phyloP scores from a whole-genome alignment of 2,888 invertebrate species.

The Strigamia maritima region DNA sequence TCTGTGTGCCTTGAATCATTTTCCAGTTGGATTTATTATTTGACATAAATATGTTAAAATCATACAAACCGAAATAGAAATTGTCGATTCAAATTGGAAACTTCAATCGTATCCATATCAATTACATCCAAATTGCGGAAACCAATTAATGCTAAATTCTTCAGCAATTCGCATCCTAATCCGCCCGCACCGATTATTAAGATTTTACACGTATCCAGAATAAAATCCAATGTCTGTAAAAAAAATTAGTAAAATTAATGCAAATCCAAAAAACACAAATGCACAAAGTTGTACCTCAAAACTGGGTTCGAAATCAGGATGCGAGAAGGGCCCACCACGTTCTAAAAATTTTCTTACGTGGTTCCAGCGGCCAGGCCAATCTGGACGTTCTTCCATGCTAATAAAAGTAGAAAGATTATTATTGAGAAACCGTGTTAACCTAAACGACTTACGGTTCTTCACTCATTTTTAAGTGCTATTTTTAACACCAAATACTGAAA shows the following conservation, averaged over 20 bases:
- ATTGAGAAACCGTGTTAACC: neutral
- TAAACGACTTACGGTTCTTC: neutral
- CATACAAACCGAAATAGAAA: constrained; percentile 77
- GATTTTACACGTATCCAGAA: constrained; percentile 80
- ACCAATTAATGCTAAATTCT: constrained; percentile 90
- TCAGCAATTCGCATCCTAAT: constrained; percentile 94
- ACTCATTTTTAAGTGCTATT: no score
- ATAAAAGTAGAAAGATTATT: no score
- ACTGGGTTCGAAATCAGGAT: constrained; percentile 85
- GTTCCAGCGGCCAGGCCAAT: constrained; percentile 63
- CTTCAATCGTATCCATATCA: constrained; percentile 98
- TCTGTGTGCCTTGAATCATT: no score
- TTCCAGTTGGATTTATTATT: neutral
- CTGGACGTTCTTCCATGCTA: constrained; percentile 25
- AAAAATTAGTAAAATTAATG: neutral
- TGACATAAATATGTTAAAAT: neutral
- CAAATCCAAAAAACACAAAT: neutral
- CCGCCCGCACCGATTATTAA: constrained; percentile 94
- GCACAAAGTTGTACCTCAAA: constrained; percentile 58
- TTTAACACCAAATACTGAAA: no score
- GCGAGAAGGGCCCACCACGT: constrained; percentile 87
- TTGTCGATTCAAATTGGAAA: constrained; percentile 97
- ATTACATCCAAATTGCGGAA: constrained; percentile 92
- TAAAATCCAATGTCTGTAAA: constrained; percentile 67
- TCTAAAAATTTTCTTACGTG: constrained; percentile 81